phyloP scores from a whole-genome alignment of 2,797 vertebrate species.

The Australoheros facetus region DNA sequence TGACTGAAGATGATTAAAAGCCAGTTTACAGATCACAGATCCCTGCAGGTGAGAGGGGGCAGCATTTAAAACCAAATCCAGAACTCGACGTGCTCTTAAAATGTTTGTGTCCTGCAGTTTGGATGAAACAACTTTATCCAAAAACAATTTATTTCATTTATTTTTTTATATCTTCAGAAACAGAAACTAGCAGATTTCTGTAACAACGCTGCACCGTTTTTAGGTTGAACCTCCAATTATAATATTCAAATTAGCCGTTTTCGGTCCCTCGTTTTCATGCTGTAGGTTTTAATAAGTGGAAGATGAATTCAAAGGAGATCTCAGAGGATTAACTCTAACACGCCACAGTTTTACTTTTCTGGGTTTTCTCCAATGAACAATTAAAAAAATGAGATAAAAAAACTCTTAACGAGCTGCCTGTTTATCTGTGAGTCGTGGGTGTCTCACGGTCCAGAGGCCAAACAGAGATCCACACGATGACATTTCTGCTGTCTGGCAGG shows the following conservation, averaged over 20 bases:
- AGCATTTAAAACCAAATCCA: too few species aligned
- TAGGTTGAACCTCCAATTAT: not conserved
- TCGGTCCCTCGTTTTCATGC: not conserved
- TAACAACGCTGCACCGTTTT: not conserved
- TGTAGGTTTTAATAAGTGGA: not conserved
- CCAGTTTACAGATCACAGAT: too few species aligned
- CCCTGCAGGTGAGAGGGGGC: too few species aligned
- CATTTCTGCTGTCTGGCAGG: not conserved
- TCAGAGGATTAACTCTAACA: not conserved
- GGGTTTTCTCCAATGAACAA: not conserved
- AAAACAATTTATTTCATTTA: not conserved
- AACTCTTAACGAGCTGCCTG: not conserved
- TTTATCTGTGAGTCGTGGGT: not conserved
- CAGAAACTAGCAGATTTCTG: not conserved
- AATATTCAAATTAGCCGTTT: not conserved
- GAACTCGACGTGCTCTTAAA: too few species aligned
- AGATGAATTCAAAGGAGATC: not conserved
- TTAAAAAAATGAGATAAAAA: too few species aligned
- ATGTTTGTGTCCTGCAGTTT: not conserved
- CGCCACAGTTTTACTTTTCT: too few species aligned
- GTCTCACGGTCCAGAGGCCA: not conserved
- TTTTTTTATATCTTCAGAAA: not conserved
- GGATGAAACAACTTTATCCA: not conserved
- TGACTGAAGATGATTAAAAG: too few species aligned
- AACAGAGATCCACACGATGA: not conserved